A percentile compares a stretch with the other conserved stretches of the same genome.
phyloP scores from a whole-genome alignment of 2,888 invertebrate genomes.

The Zele albiditarsus region DNA sequence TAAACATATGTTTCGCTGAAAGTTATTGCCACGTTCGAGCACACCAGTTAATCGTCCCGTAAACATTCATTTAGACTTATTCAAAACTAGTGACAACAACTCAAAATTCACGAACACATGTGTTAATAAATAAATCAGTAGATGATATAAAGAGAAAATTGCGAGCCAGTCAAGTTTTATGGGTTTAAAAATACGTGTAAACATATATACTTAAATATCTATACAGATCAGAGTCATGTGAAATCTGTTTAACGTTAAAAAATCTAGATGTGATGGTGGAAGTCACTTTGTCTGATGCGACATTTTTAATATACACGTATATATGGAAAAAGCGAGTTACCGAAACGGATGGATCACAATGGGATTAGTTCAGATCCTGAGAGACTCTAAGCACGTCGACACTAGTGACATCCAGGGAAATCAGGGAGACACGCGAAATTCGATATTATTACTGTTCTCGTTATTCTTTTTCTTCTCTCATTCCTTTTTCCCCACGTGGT shows the following conservation, averaged over 20 bases:
- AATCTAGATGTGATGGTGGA: not conserved
- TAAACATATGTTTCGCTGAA: constrained; percentile 16
- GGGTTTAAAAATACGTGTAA: not conserved
- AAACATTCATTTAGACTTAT: constrained; percentile 13
- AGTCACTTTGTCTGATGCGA: constrained; percentile 14
- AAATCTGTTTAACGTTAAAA: constrained; percentile 14
- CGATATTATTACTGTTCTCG: constrained; percentile 29
- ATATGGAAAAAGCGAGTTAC: constrained; percentile 26
- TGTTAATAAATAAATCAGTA: not conserved
- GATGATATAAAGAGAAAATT: not conserved
- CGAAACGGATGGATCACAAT: constrained; percentile 54
- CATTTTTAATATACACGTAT: not conserved
- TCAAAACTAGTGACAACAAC: not conserved
- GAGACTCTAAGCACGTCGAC: constrained; percentile 39
- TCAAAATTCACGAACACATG: not conserved
- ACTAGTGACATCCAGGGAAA: constrained; percentile 40
- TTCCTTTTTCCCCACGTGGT: not conserved
- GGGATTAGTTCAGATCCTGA: constrained; percentile 51
- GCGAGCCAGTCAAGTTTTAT: not conserved
- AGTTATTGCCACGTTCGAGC: constrained; percentile 20
- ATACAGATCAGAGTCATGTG: constrained; percentile 15
- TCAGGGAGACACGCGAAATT: constrained; percentile 39
- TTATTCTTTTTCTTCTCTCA: not conserved
- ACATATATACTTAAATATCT: no score
- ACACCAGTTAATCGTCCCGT: constrained; percentile 26